Evolutionary conservation across 2,888 invertebrate genomes (phyloP), one percentile per base, ranked within the genome.

Genomic region (Parnassius glacialis): DNA sequence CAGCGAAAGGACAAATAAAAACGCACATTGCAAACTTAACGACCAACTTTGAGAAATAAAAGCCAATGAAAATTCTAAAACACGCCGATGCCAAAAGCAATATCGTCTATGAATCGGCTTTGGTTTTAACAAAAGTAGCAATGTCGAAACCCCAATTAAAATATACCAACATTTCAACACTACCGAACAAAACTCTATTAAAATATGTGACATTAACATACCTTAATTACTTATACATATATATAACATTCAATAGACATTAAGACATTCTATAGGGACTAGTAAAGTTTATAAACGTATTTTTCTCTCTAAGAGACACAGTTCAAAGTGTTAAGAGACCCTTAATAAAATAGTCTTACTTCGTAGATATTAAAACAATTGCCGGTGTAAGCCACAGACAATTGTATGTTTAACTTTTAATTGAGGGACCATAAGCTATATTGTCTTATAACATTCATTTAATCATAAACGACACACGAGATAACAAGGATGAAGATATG

Each of bases 241-340:
- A 90, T 88, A 87, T 90, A 90, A 90, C 90, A 90, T 90, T 89
- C 83, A 89, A 83, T 88, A 88, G 87, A 90, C 87, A 87, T 84
- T 82, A 84, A 84, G 82, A 84, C 73, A 78, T 83, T 82, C 80
- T 82, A 84, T 81, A 77, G 78, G 87, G 84, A 85, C 80, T 79
- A 77, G 73, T 68, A 62, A 60, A 67, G 41, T 53, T 34, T 54
- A 51, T 45, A 57, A 13, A 58, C 20, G 53, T n/a, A 55, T 13
- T 20, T 43, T 43, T 43, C 34, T 59, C 34, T 50, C 58, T 54
- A 54, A 45, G 16, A 62, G 47, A 52, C 56, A 52, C 42, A 34
- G 34, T 55, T 51, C 16, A 48, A 9, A 50, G 34, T 57, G 57
- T 51, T 48, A 58, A 12, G 43, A 50, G 53, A 55, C 41, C 53